phyloP scores from a whole-genome alignment of 2,113 vertebrate genomes.

The Gorsachius goisagi region DNA sequence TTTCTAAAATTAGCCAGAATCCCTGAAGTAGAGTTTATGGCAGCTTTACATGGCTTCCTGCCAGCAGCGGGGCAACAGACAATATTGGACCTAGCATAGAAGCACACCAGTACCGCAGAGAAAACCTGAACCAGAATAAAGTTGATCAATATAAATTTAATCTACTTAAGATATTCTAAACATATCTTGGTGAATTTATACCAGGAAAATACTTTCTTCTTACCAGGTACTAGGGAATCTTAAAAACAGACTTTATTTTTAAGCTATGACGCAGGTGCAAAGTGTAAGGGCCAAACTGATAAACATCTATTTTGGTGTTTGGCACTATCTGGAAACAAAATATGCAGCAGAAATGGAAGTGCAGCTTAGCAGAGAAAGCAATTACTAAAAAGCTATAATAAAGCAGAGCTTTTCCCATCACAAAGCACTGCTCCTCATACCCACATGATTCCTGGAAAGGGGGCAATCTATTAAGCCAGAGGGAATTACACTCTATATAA shows the following conservation, averaged over 20 bases:
- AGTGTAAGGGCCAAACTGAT: neutral
- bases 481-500: neutral
- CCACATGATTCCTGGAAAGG: neutral
- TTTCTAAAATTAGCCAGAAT: neutral
- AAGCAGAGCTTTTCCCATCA: neutral
- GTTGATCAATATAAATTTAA: neutral
- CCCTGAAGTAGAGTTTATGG: neutral
- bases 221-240: neutral
- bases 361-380: neutral
- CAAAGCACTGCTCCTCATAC: neutral
- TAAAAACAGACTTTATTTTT: neutral
- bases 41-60: neutral
- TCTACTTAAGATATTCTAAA: neutral
- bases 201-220: neutral
- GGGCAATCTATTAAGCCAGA: neutral
- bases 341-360: neutral
- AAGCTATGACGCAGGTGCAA: neutral
- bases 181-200: neutral
- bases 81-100: neutral
- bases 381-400: neutral
- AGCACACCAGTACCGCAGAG: neutral
- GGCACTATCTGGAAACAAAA: neutral
- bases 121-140: neutral
- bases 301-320: neutral
- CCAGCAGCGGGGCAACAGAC: neutral